A percentile compares a stretch with the other conserved stretches of the same genome.
Evolutionary conservation across 2,888 invertebrate genomes (phyloP).

Genomic region (Tethea ocularis): DNA sequence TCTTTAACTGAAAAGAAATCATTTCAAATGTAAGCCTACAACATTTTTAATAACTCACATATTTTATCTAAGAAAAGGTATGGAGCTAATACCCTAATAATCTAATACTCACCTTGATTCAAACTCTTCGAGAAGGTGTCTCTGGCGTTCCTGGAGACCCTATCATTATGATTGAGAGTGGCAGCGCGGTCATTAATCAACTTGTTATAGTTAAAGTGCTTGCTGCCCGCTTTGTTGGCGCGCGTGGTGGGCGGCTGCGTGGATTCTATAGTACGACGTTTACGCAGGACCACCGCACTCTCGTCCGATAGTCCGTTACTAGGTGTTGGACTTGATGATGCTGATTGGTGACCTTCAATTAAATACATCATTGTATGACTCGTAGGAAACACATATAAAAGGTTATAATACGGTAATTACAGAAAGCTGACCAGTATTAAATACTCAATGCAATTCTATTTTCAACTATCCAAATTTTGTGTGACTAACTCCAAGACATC

Average conservation of each 20-base stretch:
- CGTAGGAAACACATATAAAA: no score
- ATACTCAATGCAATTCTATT: no score
- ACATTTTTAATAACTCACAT: neutral
- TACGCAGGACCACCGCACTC: constrained; percentile 56
- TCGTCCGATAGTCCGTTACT: constrained; percentile 54
- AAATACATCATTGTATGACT: neutral
- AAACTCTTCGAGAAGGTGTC: constrained; percentile 65
- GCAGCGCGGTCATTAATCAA: constrained; percentile 87
- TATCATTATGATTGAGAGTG: constrained; percentile 31
- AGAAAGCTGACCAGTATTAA: no score
- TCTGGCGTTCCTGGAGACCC: constrained; percentile 52
- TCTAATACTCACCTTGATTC: constrained; percentile 58
- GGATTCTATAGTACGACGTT: constrained; percentile 75
- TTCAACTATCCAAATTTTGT: no score
- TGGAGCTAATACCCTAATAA: neutral
- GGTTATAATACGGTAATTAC: no score
- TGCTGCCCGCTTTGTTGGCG: constrained; percentile 71
- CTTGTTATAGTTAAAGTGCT: constrained; percentile 93
- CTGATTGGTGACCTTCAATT: constrained; percentile 17
- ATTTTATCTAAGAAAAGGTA: no score
- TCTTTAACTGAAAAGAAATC: constrained; percentile 76
- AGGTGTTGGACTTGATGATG: constrained; percentile 28
- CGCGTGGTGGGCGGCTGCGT: constrained; percentile 68
- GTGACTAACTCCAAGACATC: no score
- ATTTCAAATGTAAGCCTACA: neutral